Evolutionary conservation across 1,140 invertebrate genomes (phyloP).

Genomic region (Bombus confusus): DNA sequence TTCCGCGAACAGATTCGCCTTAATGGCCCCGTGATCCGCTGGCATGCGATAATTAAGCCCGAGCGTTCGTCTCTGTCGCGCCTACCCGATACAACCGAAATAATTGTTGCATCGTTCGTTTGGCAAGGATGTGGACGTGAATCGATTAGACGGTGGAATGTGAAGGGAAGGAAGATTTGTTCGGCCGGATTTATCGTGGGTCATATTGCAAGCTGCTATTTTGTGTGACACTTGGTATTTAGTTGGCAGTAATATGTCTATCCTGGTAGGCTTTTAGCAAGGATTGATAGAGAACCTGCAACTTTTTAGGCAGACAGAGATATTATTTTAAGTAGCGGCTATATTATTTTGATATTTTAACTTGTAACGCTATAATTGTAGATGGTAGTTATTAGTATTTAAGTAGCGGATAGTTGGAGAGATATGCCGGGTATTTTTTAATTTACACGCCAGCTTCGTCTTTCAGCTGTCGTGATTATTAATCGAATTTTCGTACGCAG

Average conservation of each 20-base stretch:
- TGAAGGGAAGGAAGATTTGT: background rate
- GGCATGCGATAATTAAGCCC: conserved; percentile 30
- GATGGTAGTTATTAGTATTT: too few relatives aligned
- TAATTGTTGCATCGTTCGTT: background rate
- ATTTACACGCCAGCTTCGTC: too few relatives aligned
- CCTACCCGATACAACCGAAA: background rate
- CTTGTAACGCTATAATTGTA: background rate
- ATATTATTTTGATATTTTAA: background rate
- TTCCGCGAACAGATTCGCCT: conserved; percentile 33
- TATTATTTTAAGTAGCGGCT: background rate
- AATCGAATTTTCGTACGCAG: too few relatives aligned
- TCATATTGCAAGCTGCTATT: background rate
- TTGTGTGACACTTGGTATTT: background rate
- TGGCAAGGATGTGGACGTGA: background rate
- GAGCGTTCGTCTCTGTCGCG: background rate
- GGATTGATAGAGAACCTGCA: background rate
- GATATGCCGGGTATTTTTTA: too few relatives aligned
- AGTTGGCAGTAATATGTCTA: background rate
- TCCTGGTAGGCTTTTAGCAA: background rate
- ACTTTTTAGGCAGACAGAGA: too few relatives aligned
- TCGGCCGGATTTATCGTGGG: background rate
- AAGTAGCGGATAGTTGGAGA: too few relatives aligned
- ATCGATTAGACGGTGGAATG: background rate
- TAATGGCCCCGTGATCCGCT: conserved; percentile 24
- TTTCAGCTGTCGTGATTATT: too few relatives aligned